Evolutionary conservation across 2,797 vertebrate genomes (phyloP).

Genomic region (Spheniscus humboldti): DNA sequence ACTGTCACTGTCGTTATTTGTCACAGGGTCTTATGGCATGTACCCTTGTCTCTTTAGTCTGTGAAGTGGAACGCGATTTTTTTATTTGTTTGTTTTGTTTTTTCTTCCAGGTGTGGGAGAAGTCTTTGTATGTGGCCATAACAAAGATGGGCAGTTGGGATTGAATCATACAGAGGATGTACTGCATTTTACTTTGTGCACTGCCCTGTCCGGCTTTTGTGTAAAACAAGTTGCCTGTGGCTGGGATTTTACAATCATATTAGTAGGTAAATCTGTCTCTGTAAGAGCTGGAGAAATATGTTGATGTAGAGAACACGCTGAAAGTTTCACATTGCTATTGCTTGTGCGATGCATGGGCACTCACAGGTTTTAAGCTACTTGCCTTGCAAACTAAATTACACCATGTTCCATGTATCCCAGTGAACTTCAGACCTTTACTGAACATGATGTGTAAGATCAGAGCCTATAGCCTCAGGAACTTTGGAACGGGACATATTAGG

Average conservation of each 20-base stretch:
- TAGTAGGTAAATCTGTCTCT: slow-evolving; percentile 76
- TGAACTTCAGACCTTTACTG: background rate
- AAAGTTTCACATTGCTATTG: background rate
- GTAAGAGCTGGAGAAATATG: background rate
- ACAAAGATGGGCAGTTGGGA: slow-evolving; percentile 89
- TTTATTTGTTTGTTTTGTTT: background rate
- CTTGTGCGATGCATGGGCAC: background rate
- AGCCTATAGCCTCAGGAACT: background rate
- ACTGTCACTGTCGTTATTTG: background rate
- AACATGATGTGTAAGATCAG: background rate
- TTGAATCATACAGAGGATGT: slow-evolving; percentile 80
- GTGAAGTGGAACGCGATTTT: background rate
- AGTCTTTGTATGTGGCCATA: slow-evolving; percentile 88
- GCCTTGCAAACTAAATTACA: background rate
- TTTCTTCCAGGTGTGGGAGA: slow-evolving; percentile 75
- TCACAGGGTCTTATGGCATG: background rate
- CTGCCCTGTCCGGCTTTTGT: slow-evolving; percentile 57
- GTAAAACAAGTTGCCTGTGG: slow-evolving; percentile 86
- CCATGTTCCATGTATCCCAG: background rate
- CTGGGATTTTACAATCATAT: slow-evolving; percentile 92
- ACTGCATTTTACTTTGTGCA: slow-evolving; percentile 76
- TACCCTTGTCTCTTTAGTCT: background rate
- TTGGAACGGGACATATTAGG: background rate
- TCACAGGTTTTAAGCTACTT: background rate
- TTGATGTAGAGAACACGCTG: background rate